A percentile compares a stretch with the other conserved stretches of the same genome.
These are phyloP conservation scores for Hypanus sabinus DNA, from an alignment of 2,113 vertebrate genomes.

Conservation along the genomic window DNA sequence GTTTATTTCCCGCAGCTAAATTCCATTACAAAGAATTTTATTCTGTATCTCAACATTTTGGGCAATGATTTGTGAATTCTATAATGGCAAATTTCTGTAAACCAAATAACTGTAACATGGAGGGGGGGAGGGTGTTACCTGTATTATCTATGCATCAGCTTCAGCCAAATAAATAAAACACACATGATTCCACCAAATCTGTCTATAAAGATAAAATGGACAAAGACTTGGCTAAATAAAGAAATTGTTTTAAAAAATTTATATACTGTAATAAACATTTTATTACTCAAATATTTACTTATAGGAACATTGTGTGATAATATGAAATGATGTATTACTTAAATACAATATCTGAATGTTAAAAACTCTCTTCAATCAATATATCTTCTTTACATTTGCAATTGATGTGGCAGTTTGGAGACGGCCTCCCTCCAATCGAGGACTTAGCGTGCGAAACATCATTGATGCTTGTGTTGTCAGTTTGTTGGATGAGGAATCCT, in stretches of 20 bases:
- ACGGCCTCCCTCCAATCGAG: neutral
- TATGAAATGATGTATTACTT: neutral
- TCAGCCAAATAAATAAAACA: constrained; percentile 1
- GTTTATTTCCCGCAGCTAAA: too few species aligned
- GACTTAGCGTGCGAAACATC: neutral
- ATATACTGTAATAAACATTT: neutral
- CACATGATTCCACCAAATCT: neutral
- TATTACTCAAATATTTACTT: neutral
- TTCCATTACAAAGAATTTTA: too few species aligned
- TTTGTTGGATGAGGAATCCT: neutral
- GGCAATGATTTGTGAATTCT: too few species aligned
- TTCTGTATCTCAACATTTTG: too few species aligned
- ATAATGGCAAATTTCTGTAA: too few species aligned
- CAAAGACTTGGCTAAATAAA: neutral
- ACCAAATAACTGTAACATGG: too few species aligned
- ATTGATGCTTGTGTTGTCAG: neutral
- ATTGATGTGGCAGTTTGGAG: constrained; percentile 23
- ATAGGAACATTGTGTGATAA: constrained; percentile 3
- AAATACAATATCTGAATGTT: neutral
- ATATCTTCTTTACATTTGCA: constrained; percentile 6
- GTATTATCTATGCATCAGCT: neutral
- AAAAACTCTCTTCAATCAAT: constrained; percentile 9
- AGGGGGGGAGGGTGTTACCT: too few species aligned
- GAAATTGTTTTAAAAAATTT: neutral
- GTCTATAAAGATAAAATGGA: neutral